Evolutionary conservation across 2,888 invertebrate genomes (phyloP), one percentile per base, ranked within the genome.

Genomic region (Nephrocerus scutellatus): DNA sequence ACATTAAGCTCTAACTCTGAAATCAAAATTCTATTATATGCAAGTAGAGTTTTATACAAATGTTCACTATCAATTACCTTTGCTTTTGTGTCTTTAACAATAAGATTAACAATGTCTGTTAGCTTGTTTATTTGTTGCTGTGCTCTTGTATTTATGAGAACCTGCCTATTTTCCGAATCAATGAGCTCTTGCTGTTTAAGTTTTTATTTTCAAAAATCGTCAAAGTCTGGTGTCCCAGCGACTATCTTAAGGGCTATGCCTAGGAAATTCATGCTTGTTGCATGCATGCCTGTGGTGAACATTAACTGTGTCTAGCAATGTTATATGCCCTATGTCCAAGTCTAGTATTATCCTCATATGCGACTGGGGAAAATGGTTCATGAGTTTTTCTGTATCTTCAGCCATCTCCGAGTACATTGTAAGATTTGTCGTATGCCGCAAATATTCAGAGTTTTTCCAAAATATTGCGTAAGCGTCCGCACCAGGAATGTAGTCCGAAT

Each of bases 11-110:
- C 37, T n/a, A 37, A 16, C 26, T 37, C 31, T 10, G 25, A 20
- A 30, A 38, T 38, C 22, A 38, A 8, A 1, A 36, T 36, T 28
- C 28, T 36, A 28, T 28, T 36, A n/a, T n/a, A n/a, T 12, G 44
- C 23, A 14, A 44, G 36, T n/a, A 44, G 15, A 6, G 25, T 43
- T 26, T 44, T 38, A 25, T 43, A 44, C 8, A 42, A 30, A 23
- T 41, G 30, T 14, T 13, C 36, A 13, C 37, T 44, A 13, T n/a
- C 25, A 13, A 45, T 43, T 1, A 39, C 25, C 22, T 30, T 34
- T 16, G 21, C 23, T 15, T 41, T 41, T 39, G 36, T 24, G 30
- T 38, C 30, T 38, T 26, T 24, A 13, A 24, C 15, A 29, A 41
- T 13, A 9, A 12, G 20, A 18, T 32, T 41, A 22, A 41, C 33